A percentile compares a stretch with the other conserved stretches of the same genome.
Conservation (phyloP, 2,888 invertebrate genomes). For the Netelia inedita region DNA sequence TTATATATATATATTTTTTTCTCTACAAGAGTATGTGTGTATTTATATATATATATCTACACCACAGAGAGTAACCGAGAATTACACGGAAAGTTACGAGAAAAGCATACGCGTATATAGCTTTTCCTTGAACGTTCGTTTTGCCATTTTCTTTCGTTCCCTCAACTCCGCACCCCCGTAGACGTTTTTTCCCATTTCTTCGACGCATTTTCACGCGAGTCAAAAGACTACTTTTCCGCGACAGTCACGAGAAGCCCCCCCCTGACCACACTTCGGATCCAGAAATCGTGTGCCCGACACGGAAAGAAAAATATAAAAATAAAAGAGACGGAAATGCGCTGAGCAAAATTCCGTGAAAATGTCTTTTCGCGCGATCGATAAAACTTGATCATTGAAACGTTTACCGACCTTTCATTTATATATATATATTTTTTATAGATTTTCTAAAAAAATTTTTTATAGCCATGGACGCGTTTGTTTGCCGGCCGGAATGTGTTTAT, state of each 20-base stretch:
- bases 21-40: no score
- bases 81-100: constrained; percentile 23
- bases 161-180: neutral
- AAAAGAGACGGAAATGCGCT: constrained; percentile 12
- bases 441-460: no score
- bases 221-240: constrained; percentile 17
- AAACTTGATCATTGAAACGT: neutral
- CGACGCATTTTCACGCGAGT: neutral
- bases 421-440: no score
- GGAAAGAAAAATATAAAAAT: constrained; percentile 45
- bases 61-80: constrained; percentile 5
- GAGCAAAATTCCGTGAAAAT: constrained; percentile 23
- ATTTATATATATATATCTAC: neutral
- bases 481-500: neutral
- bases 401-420: neutral
- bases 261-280: constrained; percentile 41
- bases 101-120: constrained; percentile 24
- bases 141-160: constrained; percentile 16
- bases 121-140: neutral
- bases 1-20: constrained; percentile 4
- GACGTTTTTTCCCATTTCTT: neutral
- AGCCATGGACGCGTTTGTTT: no score
- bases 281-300: constrained; percentile 32
- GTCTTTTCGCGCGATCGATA: neutral
- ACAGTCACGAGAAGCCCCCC: constrained; percentile 10